Evolutionary conservation across 2,888 invertebrate species (phyloP), one percentile per base, ranked within the genome.

Genomic region (Sialis fuliginosa): DNA sequence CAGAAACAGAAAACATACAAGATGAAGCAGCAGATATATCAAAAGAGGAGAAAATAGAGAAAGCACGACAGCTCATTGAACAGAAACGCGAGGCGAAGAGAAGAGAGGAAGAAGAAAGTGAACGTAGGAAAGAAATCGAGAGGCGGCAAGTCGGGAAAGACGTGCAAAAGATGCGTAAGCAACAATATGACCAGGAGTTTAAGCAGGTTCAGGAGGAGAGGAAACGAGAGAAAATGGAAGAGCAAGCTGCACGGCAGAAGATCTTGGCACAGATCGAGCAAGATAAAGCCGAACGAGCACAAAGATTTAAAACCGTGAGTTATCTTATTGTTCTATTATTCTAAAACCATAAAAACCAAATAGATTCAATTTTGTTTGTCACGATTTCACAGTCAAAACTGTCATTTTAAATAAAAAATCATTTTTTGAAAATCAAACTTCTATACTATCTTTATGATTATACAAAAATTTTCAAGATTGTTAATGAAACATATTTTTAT

Each of bases 261-360:
- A 80, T 92, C 12, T 66, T 81, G 49, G 80, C 81, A 47, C 87
- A 91, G 63, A 91, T 92, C 50, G 88, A 83, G 1, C 82, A 82
- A 59, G 92, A 92, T 63, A 77, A 85, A 57, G 78, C 78, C 1
- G 84, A 83, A 58, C 61, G 82, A 8, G 71, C 73, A 33, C 64
- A 72, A 13, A 67, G 60, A 52, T 66, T 65, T 52, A 65, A 50
- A 31, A 54, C 44, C 43, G 39, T 35, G 35, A 37, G 22, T 22
- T 4, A 22, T 4, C 22, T 2, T 22, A 22, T 22, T 22, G 22
- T 22, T 22, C 22, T 22, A 22, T 22, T 22, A 22, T 22, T 22
- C 22, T 22, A 22, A 22, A 22, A 4, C 4, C 22, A 22, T 4
- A 22, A 22, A 22, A 22, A 22, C 4, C 22, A 22, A 22, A 22